phyloP scores from a whole-genome alignment of 2,113 vertebrate genomes.

The Cyrtonyx montezumae region DNA sequence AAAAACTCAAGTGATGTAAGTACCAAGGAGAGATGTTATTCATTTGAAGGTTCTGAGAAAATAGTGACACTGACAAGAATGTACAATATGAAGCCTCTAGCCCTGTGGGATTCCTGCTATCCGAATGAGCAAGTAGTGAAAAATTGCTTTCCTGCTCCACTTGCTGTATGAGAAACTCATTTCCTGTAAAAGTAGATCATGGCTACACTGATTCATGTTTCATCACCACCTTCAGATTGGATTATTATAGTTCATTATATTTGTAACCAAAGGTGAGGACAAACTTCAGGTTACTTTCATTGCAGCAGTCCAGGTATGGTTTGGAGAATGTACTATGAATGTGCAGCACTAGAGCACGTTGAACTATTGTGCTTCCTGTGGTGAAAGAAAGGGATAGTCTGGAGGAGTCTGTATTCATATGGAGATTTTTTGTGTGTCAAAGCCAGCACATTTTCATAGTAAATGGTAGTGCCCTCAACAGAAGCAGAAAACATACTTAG shows the following conservation, averaged over 20 bases:
- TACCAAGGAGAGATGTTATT: slow-evolving; percentile 41
- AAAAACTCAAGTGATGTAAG: slow-evolving; percentile 53
- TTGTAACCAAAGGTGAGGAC: not conserved
- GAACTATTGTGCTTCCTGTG: not conserved
- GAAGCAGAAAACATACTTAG: not conserved
- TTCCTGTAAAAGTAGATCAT: not conserved
- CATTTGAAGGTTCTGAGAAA: slow-evolving; percentile 50
- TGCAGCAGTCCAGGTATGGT: not conserved
- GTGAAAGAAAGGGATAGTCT: not conserved
- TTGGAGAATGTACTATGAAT: not conserved
- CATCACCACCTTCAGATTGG: not conserved
- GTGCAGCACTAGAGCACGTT: not conserved
- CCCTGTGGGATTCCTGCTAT: not conserved
- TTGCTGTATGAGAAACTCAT: slow-evolving; percentile 24
- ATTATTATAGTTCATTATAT: not conserved
- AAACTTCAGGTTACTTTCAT: not conserved
- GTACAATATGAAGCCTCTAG: not conserved
- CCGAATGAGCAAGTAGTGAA: slow-evolving; percentile 21
- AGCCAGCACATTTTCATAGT: not conserved
- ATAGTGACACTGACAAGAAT: not conserved
- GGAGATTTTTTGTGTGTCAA: not conserved
- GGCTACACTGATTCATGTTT: not conserved
- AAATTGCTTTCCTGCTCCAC: not conserved
- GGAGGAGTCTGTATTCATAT: not conserved
- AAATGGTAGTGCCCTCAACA: not conserved